Evolutionary conservation across 2,888 invertebrate genomes (phyloP).

Genomic region (Trypoxylon attenuatum): DNA sequence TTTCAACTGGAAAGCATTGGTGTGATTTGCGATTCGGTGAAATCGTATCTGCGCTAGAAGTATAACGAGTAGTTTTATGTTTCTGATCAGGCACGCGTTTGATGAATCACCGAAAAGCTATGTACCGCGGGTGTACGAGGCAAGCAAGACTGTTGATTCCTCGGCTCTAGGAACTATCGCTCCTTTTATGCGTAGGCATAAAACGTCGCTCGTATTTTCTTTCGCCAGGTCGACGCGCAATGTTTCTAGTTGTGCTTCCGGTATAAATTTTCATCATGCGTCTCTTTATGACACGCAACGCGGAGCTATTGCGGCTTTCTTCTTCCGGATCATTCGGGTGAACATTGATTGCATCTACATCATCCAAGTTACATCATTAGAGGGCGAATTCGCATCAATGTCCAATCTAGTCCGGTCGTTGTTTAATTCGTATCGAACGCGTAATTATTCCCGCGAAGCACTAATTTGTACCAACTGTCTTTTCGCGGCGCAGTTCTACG

Average conservation of each 20-base stretch:
- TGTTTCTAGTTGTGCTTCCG: background rate
- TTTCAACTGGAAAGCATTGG: background rate
- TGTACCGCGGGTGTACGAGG: background rate
- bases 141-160: background rate
- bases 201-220: slow-evolving; percentile 1
- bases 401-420: too few relatives aligned
- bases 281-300: too few relatives aligned
- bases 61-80: background rate
- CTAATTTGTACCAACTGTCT: too few relatives aligned
- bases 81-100: background rate
- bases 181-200: background rate
- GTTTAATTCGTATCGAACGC: too few relatives aligned
- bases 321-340: too few relatives aligned
- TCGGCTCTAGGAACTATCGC: background rate
- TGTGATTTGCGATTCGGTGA: background rate
- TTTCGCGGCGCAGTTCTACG: too few relatives aligned
- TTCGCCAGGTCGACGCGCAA: background rate
- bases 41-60: background rate
- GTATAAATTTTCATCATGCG: background rate
- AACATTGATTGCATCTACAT: too few relatives aligned
- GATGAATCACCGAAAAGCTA: background rate
- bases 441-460: too few relatives aligned
- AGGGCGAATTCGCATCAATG: too few relatives aligned
- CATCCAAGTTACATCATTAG: too few relatives aligned
- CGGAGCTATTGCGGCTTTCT: too few relatives aligned